These are phyloP conservation scores for Ferrisia virgata DNA, from an alignment of 2,888 invertebrate species.

Conservation along the genomic window DNA sequence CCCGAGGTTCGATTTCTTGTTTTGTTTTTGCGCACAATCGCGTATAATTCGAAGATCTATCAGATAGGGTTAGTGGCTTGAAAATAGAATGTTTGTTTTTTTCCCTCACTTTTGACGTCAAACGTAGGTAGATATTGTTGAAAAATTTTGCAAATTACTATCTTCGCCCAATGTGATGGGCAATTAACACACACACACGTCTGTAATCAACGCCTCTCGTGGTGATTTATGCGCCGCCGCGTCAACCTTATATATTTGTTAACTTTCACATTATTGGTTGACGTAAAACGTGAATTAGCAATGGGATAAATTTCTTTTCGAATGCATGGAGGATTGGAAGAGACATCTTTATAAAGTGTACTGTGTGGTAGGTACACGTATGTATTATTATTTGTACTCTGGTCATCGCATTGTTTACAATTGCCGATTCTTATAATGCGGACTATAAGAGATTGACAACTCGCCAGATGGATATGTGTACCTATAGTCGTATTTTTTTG, in stretches of 20 bases:
- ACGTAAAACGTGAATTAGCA: conserved; percentile 1
- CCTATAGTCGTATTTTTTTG: background rate
- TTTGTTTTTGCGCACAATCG: background rate
- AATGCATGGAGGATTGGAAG: background rate
- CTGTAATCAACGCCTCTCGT: background rate
- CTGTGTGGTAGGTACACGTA: too few species aligned
- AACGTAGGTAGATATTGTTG: too few species aligned
- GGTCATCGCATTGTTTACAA: background rate
- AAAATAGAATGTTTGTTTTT: too few species aligned
- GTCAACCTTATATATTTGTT: background rate
- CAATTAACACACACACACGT: conserved; percentile 13
- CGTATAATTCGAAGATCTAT: too few species aligned
- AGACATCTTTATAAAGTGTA: background rate
- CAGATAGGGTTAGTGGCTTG: too few species aligned
- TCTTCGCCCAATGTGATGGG: background rate
- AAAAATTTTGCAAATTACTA: background rate
- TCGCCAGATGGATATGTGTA: background rate
- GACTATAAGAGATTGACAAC: conserved; percentile 7
- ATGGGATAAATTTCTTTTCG: conserved; percentile 1
- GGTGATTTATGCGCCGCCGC: conserved; percentile 18
- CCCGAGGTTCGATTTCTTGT: background rate
- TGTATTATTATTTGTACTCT: too few species aligned
- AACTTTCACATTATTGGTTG: conserved; percentile 35
- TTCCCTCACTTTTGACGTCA: too few species aligned
- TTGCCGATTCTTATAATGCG: background rate